Base-by-base conservation (phyloP, 2,888 invertebrate species). In the Osmoderma eremita region DNA sequence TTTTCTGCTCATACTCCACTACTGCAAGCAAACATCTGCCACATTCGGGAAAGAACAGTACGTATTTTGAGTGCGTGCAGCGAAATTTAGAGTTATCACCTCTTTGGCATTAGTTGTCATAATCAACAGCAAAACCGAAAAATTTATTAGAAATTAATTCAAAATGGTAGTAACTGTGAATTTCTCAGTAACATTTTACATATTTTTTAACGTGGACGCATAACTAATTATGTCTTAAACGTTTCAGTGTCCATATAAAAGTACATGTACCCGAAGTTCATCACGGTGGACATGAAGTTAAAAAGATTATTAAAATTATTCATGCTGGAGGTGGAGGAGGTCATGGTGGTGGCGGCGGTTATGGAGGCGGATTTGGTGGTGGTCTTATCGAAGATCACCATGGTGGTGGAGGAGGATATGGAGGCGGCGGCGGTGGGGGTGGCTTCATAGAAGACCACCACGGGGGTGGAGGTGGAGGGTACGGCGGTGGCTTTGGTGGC, bases 201-300 rank as follows among this genome's bases (percentile, higher is more conserved):
- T 30, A n/a, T n/a, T n/a, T n/a, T n/a, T n/a, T n/a, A n/a, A n/a
- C 30, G 5, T 30, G 6, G 3, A 30, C 10, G 1, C 3, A 30
- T 5, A 3, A 30, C 6, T 6, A 30, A 30, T 30, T 53, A 2
- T 5, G n/a, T 36, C 4, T 20, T 42, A 41, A 63, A 70, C 75
- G 78, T 85, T 84, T 17, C 82, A 86, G 86, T 77, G 86, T 86
- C 62, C 86, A 86, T 75, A 86, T 86, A 74, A 83, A 85, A 70
- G 84, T 86, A 22, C 86, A 86, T 74, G 80, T 86, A 76, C 86
- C 86, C 71, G 85, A 86, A 73, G 76, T 81, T 64, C 83, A 84
- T 72, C 83, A 84, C 71, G 81, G 82, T 6, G 67, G 83, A 0
- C 84, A 85, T 74, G 84, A 85, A 76, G 82, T 84, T 51, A 78